phyloP scores from a whole-genome alignment of 1,140 invertebrate genomes.

The Diploscapter pachys region DNA sequence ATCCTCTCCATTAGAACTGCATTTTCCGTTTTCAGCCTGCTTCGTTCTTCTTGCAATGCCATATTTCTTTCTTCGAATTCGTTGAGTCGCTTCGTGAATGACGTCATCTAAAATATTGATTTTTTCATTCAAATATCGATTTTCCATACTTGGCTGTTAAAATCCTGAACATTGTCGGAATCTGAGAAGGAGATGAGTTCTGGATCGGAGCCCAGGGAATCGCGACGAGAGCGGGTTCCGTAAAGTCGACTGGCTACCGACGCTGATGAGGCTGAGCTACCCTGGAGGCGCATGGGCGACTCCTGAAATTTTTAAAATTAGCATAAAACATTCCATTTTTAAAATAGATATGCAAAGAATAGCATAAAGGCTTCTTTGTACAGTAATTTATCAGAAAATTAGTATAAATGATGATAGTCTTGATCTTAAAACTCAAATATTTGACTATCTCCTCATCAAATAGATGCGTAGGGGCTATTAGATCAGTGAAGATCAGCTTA shows the following conservation, averaged over 20 bases:
- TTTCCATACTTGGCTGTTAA: too few species aligned
- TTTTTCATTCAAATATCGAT: too few species aligned
- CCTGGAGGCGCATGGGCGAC: conserved; percentile 33
- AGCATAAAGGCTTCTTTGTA: too few species aligned
- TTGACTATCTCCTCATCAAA: too few species aligned
- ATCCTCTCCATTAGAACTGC: conserved; percentile 34
- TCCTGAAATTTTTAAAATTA: conserved; percentile 16
- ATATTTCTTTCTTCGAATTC: conserved; percentile 17
- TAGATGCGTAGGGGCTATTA: too few species aligned
- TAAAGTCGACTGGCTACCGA: conserved; percentile 41
- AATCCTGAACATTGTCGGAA: neutral
- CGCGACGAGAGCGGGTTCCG: conserved; percentile 27
- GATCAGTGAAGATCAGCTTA: too few species aligned
- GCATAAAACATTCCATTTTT: too few species aligned
- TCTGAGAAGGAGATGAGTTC: conserved; percentile 38
- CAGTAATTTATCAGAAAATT: too few species aligned
- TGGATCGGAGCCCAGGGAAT: conserved; percentile 26
- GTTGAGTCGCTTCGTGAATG: conserved; percentile 17
- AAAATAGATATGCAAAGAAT: too few species aligned
- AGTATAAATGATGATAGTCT: too few species aligned
- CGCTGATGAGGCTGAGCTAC: conserved; percentile 32
- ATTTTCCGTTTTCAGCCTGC: conserved; percentile 39
- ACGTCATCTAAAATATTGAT: neutral
- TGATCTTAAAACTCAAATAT: too few species aligned
- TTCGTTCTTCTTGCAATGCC: conserved; percentile 26